phyloP scores from a whole-genome alignment of 2,888 invertebrate genomes.

The Pheosia tremula region DNA sequence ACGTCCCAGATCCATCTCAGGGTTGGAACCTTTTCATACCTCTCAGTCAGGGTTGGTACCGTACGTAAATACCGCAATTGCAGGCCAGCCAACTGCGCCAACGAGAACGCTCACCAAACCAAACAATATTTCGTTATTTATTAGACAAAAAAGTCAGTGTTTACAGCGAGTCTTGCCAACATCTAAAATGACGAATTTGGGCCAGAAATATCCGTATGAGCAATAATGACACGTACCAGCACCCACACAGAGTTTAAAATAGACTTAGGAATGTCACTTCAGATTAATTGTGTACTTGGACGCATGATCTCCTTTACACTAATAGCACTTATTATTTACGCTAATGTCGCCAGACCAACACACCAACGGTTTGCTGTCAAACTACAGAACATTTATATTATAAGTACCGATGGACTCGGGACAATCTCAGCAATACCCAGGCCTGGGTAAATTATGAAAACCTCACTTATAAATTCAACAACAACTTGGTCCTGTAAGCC shows the following conservation, averaged over 20 bases:
- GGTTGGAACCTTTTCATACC: slow-evolving; percentile 10
- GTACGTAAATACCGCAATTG: slow-evolving; percentile 14
- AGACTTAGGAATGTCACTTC: slow-evolving; percentile 36
- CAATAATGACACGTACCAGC: slow-evolving; percentile 54
- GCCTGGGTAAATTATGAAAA: neutral
- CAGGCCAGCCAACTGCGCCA: slow-evolving; percentile 44
- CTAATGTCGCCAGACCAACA: too few species aligned
- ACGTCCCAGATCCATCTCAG: slow-evolving; percentile 7
- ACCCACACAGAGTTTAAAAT: slow-evolving; percentile 64
- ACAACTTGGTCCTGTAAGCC: too few species aligned
- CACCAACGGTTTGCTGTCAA: too few species aligned
- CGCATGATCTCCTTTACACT: neutral
- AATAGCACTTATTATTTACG: too few species aligned
- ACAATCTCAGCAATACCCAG: too few species aligned
- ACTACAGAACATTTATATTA: too few species aligned
- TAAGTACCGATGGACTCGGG: too few species aligned
- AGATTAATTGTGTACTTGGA: slow-evolving; percentile 21
- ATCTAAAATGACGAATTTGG: slow-evolving; percentile 59
- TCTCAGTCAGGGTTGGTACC: slow-evolving; percentile 2
- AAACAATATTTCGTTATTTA: slow-evolving; percentile 36
- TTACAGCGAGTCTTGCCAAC: slow-evolving; percentile 52
- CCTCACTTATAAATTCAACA: neutral
- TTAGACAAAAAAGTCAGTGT: slow-evolving; percentile 44
- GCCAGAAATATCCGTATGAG: slow-evolving; percentile 53
- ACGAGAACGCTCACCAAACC: slow-evolving; percentile 21